Conservation (phyloP, 2,797 vertebrate species). For the Enteromius paludinosus region DNA sequence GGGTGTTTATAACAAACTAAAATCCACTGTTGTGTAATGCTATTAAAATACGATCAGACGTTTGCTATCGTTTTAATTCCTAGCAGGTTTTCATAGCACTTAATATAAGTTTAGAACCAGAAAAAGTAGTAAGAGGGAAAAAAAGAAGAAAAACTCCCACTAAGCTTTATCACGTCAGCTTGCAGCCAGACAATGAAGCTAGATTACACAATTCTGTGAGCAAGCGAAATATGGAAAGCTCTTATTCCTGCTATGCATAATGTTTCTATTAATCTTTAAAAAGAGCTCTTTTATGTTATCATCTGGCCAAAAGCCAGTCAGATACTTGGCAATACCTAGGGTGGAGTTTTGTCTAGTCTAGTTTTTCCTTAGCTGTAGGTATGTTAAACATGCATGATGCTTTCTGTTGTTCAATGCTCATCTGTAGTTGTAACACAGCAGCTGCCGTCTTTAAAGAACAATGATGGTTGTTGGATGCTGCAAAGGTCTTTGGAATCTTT, state of each 20-base stretch:
- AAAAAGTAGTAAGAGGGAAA: neutral
- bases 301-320: slow-evolving; percentile 40
- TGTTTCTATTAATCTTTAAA: slow-evolving; percentile 58
- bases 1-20: slow-evolving; percentile 40
- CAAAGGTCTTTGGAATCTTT: neutral
- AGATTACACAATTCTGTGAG: slow-evolving; percentile 55
- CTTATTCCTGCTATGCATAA: slow-evolving; percentile 39
- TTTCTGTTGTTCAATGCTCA: slow-evolving; percentile 14
- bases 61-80: slow-evolving; percentile 6
- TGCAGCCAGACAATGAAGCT: slow-evolving; percentile 38
- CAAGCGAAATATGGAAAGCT: slow-evolving; percentile 39
- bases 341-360: neutral
- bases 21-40: slow-evolving; percentile 4
- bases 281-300: slow-evolving; percentile 58
- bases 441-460: neutral
- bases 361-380: neutral
- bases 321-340: neutral
- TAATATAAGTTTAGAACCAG: slow-evolving; percentile 23
- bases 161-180: slow-evolving; percentile 28
- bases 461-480: neutral
- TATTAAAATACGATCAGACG: slow-evolving; percentile 17
- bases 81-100: neutral
- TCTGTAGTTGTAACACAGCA: neutral
- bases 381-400: neutral
- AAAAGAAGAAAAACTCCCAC: neutral